Percentiles rank a stretch among this genome's conserved stretches.
Conservation (phyloP, 1,140 invertebrate genomes). For the Drosophila funebris region DNA sequence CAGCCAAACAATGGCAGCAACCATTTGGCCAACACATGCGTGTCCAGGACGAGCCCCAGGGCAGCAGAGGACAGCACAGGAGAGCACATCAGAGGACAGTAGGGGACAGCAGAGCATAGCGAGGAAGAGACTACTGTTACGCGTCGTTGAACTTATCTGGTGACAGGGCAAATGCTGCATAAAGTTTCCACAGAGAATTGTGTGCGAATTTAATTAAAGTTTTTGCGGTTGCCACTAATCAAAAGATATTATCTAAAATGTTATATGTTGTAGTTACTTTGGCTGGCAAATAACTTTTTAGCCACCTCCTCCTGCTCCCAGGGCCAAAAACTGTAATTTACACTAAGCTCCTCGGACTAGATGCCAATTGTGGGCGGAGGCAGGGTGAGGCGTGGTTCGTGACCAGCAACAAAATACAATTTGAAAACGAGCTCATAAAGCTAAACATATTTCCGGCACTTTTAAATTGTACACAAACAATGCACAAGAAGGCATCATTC, state of each 20-base stretch:
- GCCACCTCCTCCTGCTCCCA: neutral
- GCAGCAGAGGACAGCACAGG: neutral
- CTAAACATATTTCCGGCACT: constrained; percentile 75
- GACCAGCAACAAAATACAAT: constrained; percentile 2
- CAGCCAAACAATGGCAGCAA: constrained; percentile 41
- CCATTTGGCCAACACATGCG: constrained; percentile 43
- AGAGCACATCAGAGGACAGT: neutral
- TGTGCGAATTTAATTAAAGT: constrained; percentile 80
- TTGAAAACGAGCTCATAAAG: constrained; percentile 51
- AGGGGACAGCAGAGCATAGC: neutral
- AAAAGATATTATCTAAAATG: constrained; percentile 77
- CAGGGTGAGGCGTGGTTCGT: neutral
- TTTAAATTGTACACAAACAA: constrained; percentile 68
- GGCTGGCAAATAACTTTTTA: constrained; percentile 31
- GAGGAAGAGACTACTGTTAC: constrained; percentile 24
- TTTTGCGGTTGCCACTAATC: constrained; percentile 80
- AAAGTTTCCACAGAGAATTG: constrained; percentile 67
- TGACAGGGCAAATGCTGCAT: constrained; percentile 75
- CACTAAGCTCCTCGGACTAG: constrained; percentile 11
- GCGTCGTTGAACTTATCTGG: constrained; percentile 71
- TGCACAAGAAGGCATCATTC: neutral
- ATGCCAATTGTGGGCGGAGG: neutral
- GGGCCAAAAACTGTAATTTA: constrained; percentile 6
- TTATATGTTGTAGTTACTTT: constrained; percentile 40
- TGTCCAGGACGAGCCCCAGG: constrained; percentile 17